Percentiles rank a stretch among this genome's conserved stretches.
phyloP scores from a whole-genome alignment of 2,113 vertebrate genomes.

The Anolis carolinensis region DNA sequence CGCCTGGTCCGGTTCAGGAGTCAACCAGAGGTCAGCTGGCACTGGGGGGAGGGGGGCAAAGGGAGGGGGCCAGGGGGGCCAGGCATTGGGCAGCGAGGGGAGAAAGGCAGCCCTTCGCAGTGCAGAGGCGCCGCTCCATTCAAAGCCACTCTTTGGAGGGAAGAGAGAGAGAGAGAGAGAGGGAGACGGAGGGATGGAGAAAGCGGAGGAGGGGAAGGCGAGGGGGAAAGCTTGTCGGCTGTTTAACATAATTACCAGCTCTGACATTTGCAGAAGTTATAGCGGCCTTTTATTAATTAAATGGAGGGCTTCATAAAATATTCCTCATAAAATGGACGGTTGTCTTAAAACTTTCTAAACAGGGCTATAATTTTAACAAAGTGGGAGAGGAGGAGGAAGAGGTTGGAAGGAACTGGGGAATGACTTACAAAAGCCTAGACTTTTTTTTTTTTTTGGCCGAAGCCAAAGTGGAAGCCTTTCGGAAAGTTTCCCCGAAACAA shows the following conservation, averaged over 20 bases:
- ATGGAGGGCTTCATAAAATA: constrained; percentile 71
- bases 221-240: constrained; percentile 34
- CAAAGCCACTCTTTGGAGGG: constrained; percentile 36
- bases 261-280: constrained; percentile 66
- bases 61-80: constrained; percentile 5
- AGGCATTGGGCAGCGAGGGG: not conserved
- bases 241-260: constrained; percentile 59
- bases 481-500: no score
- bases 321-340: constrained; percentile 74
- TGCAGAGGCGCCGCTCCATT: constrained; percentile 18
- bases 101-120: not conserved
- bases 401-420: constrained; percentile 68
- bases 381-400: no score
- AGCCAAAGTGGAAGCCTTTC: constrained; percentile 61
- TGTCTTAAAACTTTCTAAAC: constrained; percentile 78
- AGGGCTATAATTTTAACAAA: constrained; percentile 60
- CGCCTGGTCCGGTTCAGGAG: constrained; percentile 72
- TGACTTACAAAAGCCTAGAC: constrained; percentile 69
- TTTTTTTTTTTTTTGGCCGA: constrained; percentile 52
- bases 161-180: not conserved
- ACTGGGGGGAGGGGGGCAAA: not conserved
- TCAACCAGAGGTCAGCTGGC: constrained; percentile 83
- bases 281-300: constrained; percentile 70
- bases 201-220: not conserved
- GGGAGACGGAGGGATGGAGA: no score